Evolutionary conservation across 2,113 vertebrate species (phyloP).

Genomic region (Podarcis cretensis): DNA sequence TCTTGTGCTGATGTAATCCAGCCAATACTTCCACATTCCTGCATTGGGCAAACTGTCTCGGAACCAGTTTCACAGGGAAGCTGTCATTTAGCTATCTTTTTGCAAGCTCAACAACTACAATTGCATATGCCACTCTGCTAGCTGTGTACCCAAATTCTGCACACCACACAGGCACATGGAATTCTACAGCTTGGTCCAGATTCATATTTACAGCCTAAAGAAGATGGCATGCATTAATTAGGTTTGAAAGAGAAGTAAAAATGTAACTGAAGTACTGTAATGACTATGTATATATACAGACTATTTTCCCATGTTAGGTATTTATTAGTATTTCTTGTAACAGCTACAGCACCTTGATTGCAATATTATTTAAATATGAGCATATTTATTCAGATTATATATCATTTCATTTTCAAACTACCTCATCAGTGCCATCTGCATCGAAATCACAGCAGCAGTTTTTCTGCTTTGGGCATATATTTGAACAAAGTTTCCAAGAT

Average conservation of each 20-base stretch:
- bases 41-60: background rate
- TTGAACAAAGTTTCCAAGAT: background rate
- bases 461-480: background rate
- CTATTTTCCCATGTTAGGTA: background rate
- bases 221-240: conserved; percentile 4
- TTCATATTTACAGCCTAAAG: background rate
- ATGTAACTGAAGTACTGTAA: background rate
- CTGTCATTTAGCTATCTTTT: background rate
- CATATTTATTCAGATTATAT: conserved; percentile 34
- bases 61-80: background rate
- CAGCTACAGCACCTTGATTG: conserved; percentile 7
- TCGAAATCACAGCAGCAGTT: background rate
- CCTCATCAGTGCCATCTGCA: conserved; percentile 23
- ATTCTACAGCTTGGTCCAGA: background rate
- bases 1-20: background rate
- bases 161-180: too few species aligned
- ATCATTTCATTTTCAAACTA: conserved; percentile 3
- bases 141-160: background rate
- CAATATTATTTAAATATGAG: conserved; percentile 25
- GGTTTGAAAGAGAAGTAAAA: conserved; percentile 2
- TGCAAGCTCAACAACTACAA: background rate
- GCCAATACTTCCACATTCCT: background rate
- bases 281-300: conserved; percentile 3
- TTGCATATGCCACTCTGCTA: background rate
- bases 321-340: conserved; percentile 30